Evolutionary conservation across 1,140 invertebrate species (phyloP).

Genomic region (Heliothis virescens): DNA sequence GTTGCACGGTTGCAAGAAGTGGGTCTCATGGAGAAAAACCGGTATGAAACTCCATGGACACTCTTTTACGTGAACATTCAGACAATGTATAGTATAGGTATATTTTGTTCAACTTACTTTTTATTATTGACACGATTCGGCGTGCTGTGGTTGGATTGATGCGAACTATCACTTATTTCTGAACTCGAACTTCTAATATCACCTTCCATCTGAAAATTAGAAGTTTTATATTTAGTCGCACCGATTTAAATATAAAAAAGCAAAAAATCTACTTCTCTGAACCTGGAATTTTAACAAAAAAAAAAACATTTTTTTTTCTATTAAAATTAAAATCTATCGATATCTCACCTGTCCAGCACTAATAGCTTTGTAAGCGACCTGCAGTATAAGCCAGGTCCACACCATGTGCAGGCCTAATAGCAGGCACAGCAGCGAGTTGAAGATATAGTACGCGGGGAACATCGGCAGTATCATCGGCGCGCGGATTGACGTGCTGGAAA

Average conservation of each 20-base stretch:
- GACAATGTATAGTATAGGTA: not conserved
- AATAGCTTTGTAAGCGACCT: conserved; percentile 94
- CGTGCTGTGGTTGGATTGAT: conserved; percentile 79
- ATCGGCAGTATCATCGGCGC: conserved; percentile 94
- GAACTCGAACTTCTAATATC: conserved; percentile 90
- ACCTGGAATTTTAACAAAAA: not conserved
- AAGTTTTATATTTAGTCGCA: no score
- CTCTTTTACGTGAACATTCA: not conserved
- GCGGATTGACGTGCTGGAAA: conserved; percentile 92
- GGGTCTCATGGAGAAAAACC: no score
- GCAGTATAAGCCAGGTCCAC: conserved; percentile 98
- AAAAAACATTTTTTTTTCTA: not conserved
- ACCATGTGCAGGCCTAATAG: conserved; percentile 96
- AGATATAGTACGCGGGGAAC: conserved; percentile 98
- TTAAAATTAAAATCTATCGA: not conserved
- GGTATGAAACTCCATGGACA: no score
- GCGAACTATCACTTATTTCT: conserved; percentile 87
- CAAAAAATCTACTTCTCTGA: no score
- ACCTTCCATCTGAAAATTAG: conserved; percentile 90
- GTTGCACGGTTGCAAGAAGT: no score
- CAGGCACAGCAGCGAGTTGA: conserved; percentile 94
- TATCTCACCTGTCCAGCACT: conserved; percentile 90
- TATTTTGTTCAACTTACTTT: conserved; percentile 65
- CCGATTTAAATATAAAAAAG: not conserved
- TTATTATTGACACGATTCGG: conserved; percentile 71